Percentiles rank a stretch among this genome's conserved stretches.
Conservation (phyloP, 2,113 vertebrate species). For the Brachionichthys hirsutus region DNA sequence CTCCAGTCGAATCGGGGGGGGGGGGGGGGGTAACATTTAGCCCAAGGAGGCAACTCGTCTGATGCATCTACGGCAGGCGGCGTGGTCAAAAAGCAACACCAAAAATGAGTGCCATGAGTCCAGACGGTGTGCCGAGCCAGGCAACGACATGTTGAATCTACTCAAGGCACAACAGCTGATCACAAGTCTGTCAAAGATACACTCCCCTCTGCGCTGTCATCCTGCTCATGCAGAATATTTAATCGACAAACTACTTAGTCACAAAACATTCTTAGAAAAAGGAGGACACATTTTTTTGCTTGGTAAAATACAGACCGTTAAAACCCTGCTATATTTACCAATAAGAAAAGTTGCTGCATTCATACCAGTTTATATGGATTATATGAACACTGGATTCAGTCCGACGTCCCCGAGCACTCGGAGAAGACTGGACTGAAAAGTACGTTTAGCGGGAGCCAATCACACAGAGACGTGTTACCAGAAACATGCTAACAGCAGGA, state of each 20-base stretch:
- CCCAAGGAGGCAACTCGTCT: background rate
- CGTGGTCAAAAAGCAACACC: constrained; percentile 14
- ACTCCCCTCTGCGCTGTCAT: constrained; percentile 57
- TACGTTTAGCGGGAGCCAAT: constrained; percentile 73
- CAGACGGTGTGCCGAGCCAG: constrained; percentile 79
- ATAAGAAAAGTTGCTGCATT: constrained; percentile 56
- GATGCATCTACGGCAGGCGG: constrained; percentile 9
- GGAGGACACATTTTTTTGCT: constrained; percentile 48
- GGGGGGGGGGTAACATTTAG: too few species aligned
- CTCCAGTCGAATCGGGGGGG: constrained; percentile 9
- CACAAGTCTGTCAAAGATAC: constrained; percentile 90
- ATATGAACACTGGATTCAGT: constrained; percentile 49
- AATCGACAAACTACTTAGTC: constrained; percentile 49
- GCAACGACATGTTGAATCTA: constrained; percentile 94
- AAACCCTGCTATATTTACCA: constrained; percentile 77
- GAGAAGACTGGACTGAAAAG: constrained; percentile 89
- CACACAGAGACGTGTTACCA: background rate
- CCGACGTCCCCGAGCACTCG: constrained; percentile 80
- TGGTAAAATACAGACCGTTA: constrained; percentile 31
- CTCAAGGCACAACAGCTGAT: constrained; percentile 99
- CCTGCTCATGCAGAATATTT: constrained; percentile 48
- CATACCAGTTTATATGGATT: constrained; percentile 57
- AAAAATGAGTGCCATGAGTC: constrained; percentile 45
- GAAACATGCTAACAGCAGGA: too few species aligned
- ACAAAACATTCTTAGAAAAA: constrained; percentile 41